Conservation (phyloP, 23 tunicate genomes). For the Corella eumyota region DNA sequence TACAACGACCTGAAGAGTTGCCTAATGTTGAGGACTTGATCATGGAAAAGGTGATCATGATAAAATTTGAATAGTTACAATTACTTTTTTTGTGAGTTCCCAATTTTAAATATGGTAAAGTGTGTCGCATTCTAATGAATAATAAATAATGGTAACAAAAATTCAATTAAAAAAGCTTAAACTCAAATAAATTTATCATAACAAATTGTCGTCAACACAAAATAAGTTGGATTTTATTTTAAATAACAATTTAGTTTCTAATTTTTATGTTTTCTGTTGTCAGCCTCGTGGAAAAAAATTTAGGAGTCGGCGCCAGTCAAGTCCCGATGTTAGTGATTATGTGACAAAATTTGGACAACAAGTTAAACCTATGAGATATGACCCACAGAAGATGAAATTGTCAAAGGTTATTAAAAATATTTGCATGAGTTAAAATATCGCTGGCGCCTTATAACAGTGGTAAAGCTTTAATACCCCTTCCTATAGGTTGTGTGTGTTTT, state of each 20-base stretch:
- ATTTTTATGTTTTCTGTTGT: background rate
- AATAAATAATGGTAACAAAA: too few relatives aligned
- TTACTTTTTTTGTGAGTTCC: too few relatives aligned
- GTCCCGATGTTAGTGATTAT: constrained; percentile 35
- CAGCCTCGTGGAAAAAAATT: constrained; percentile 39
- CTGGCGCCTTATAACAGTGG: background rate
- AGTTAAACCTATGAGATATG: constrained; percentile 52
- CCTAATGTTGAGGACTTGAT: constrained; percentile 51
- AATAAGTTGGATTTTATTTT: too few relatives aligned
- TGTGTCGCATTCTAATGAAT: too few relatives aligned
- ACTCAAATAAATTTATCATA: constrained; percentile 16
- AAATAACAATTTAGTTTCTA: background rate
- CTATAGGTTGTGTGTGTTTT: background rate
- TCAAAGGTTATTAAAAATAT: constrained; percentile 24
- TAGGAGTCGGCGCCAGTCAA: constrained; percentile 50
- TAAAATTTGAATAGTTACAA: too few relatives aligned
- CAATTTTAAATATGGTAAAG: too few relatives aligned
- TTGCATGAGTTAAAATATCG: too few relatives aligned
- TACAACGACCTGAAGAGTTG: constrained; percentile 49
- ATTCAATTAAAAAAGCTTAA: background rate
- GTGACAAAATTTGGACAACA: constrained; percentile 54
- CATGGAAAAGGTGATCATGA: constrained; percentile 62
- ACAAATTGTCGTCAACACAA: background rate
- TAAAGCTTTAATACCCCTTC: background rate
- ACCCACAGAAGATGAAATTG: constrained; percentile 68